phyloP scores from a whole-genome alignment of 1,140 invertebrate species.

The Drosophila ironensis region DNA sequence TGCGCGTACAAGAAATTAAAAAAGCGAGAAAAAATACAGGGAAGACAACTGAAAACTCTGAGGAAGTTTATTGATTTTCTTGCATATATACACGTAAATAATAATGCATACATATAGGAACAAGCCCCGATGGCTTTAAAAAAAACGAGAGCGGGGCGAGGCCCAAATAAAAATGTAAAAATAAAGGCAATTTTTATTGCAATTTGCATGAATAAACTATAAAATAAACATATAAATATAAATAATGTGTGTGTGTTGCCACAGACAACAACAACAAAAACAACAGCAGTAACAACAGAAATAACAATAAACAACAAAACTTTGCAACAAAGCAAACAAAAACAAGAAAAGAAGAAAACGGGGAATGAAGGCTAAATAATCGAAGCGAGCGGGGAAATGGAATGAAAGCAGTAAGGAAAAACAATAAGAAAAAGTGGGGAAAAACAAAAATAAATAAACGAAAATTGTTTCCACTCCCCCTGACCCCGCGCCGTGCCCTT shows the following conservation, averaged over 20 bases:
- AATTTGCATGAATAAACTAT: constrained; percentile 81
- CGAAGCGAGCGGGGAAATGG: constrained; percentile 30
- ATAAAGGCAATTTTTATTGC: constrained; percentile 79
- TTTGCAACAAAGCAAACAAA: constrained; percentile 57
- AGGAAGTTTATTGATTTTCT: constrained; percentile 74
- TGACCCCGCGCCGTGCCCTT: constrained; percentile 17
- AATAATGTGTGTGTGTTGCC: constrained; percentile 75
- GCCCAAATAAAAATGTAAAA: constrained; percentile 58
- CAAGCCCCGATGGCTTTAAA: constrained; percentile 45
- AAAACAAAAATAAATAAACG: constrained; percentile 50
- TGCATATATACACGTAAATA: constrained; percentile 8
- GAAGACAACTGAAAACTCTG: constrained; percentile 34
- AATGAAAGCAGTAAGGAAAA: constrained; percentile 19
- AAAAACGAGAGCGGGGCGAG: constrained; percentile 23
- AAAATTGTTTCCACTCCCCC: constrained; percentile 43
- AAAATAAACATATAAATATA: constrained; percentile 80
- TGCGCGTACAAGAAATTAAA: constrained; percentile 71
- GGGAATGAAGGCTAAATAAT: constrained; percentile 55
- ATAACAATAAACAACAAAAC: constrained; percentile 11
- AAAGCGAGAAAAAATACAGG: constrained; percentile 17
- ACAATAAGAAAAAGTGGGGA: constrained; percentile 46
- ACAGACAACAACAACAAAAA: constrained; percentile 43
- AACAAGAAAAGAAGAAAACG: too few relatives aligned
- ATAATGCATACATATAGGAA: not conserved
- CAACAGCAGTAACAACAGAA: constrained; percentile 1